Evolutionary conservation across 1,140 invertebrate species (phyloP).

Genomic region (Cyphomyrmex costatus): DNA sequence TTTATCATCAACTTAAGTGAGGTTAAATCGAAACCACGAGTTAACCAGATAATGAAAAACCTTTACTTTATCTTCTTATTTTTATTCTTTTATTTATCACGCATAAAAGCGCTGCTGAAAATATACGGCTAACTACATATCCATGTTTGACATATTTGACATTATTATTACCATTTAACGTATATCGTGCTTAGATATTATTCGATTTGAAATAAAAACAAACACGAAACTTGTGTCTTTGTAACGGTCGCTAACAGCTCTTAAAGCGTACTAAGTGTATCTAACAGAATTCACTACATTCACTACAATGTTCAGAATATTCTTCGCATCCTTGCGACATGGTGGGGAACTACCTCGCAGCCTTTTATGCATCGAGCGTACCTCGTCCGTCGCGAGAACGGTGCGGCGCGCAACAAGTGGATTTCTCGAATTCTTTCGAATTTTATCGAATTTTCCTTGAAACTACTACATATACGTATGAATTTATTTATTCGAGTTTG

Average conservation of each 20-base stretch:
- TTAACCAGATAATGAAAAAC: no score
- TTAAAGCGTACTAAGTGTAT: background rate
- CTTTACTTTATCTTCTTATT: background rate
- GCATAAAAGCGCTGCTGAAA: background rate
- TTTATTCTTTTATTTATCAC: background rate
- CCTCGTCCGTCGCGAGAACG: background rate
- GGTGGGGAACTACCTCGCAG: background rate
- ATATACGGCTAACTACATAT: background rate
- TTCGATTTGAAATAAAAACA: background rate
- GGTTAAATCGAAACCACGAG: no score
- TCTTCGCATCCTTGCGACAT: background rate
- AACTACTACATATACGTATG: background rate
- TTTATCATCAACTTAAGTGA: no score
- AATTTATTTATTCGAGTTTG: background rate
- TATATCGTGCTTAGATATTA: background rate
- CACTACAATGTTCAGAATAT: background rate
- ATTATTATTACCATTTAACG: background rate
- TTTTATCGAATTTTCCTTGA: background rate
- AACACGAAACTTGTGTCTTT: background rate
- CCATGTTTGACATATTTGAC: background rate
- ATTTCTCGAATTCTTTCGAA: background rate
- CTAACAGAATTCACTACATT: background rate
- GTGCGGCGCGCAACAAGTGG: constrained; percentile 1
- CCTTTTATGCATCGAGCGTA: background rate
- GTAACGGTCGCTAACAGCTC: background rate